phyloP scores from a whole-genome alignment of 1,140 invertebrate species.

The Wiebesia pumilae region DNA sequence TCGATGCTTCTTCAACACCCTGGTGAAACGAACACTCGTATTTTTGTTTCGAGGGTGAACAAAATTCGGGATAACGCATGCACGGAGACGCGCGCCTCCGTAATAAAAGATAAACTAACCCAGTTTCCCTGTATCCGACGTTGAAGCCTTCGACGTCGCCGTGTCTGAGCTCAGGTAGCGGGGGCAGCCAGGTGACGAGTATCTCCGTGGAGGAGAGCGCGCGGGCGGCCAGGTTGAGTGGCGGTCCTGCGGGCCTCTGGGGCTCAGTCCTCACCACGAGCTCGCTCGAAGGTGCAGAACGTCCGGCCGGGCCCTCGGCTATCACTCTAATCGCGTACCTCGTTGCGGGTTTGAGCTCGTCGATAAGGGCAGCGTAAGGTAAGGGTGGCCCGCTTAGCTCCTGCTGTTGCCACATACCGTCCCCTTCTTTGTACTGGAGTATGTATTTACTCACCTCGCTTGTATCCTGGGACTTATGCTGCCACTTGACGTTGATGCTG shows the following conservation, averaged over 20 bases:
- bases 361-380: slow-evolving; percentile 79
- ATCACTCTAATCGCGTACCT: slow-evolving; percentile 84
- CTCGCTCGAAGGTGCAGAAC: slow-evolving; percentile 82
- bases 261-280: slow-evolving; percentile 83
- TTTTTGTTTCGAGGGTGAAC: background rate
- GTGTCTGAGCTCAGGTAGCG: slow-evolving; percentile 81
- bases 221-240: slow-evolving; percentile 81
- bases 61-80: no score
- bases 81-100: no score
- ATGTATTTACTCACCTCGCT: slow-evolving; percentile 84
- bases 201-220: slow-evolving; percentile 86
- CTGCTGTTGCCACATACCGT: slow-evolving; percentile 81
- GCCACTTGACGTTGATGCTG: slow-evolving; percentile 84
- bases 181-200: slow-evolving; percentile 85
- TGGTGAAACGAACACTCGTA: background rate
- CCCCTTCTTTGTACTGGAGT: slow-evolving; percentile 82
- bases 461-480: slow-evolving; percentile 80
- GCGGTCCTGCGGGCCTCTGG: slow-evolving; percentile 85
- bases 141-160: slow-evolving; percentile 83
- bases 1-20: background rate
- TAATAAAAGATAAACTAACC: slow-evolving; percentile 53
- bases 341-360: slow-evolving; percentile 86
- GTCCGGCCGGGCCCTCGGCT: slow-evolving; percentile 85
- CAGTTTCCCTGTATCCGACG: slow-evolving; percentile 73
- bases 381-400: slow-evolving; percentile 79